These are phyloP conservation scores for Syngnathus acus DNA, from an alignment of 2,797 vertebrate species.

Conservation along the genomic window DNA sequence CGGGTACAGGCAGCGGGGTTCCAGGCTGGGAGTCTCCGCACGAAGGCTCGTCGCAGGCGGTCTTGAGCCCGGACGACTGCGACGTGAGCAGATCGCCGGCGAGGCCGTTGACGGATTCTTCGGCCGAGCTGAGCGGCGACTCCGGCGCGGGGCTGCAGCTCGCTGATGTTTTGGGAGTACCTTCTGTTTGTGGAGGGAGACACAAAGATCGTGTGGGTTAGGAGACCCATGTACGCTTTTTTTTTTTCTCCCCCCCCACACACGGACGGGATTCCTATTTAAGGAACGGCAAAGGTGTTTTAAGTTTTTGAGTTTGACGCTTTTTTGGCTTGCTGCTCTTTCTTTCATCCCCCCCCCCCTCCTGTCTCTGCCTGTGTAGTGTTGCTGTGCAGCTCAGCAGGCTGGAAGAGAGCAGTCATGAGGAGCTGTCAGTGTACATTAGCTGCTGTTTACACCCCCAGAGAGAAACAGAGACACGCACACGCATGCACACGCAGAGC, in stretches of 20 bases:
- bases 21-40: constrained; percentile 79
- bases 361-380: constrained; percentile 58
- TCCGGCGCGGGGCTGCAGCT: constrained; percentile 93
- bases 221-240: constrained; percentile 17
- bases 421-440: constrained; percentile 96
- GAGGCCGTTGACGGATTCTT: constrained; percentile 87
- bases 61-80: constrained; percentile 79
- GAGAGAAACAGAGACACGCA: constrained; percentile 56
- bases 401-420: constrained; percentile 90
- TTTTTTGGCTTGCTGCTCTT: constrained; percentile 55
- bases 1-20: constrained; percentile 71
- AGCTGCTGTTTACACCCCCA: constrained; percentile 90
- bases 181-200: constrained; percentile 69
- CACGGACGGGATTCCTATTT: constrained; percentile 45
- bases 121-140: constrained; percentile 86
- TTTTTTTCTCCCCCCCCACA: constrained; percentile 28
- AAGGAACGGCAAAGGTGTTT: constrained; percentile 58
- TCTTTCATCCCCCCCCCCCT: constrained; percentile 61
- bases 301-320: constrained; percentile 58
- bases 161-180: constrained; percentile 91
- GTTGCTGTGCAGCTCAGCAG: constrained; percentile 65
- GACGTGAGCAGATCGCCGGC: constrained; percentile 75
- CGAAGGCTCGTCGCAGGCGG: constrained; percentile 70
- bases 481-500: constrained; percentile 37
- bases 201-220: constrained; percentile 33